These are phyloP conservation scores for Otus sunia DNA, from an alignment of 2,113 vertebrate species.

Conservation along the genomic window DNA sequence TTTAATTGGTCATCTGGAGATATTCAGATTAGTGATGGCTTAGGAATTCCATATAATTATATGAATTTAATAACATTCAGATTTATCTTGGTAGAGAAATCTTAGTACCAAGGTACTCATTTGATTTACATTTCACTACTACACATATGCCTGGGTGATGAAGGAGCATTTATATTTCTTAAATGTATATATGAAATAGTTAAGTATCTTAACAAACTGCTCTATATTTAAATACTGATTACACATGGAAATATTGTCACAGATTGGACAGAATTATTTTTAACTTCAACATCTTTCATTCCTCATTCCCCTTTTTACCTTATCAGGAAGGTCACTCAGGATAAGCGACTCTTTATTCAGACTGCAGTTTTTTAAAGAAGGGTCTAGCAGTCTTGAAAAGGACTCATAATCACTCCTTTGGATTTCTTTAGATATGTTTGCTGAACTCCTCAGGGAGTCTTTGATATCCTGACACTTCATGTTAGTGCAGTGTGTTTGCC, in stretches of 20 bases:
- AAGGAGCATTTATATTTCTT: background rate
- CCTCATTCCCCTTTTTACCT: background rate
- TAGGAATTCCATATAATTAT: background rate
- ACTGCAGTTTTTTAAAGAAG: conserved; percentile 12
- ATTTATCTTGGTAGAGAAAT: background rate
- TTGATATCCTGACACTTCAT: conserved; percentile 60
- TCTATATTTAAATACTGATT: background rate
- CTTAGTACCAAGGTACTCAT: background rate
- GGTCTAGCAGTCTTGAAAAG: conserved; percentile 38
- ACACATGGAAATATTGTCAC: background rate
- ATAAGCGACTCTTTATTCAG: conserved; percentile 53
- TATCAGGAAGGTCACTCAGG: background rate
- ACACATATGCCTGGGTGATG: background rate
- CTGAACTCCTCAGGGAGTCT: conserved; percentile 57
- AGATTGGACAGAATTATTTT: background rate
- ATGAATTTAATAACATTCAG: background rate
- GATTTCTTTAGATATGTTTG: conserved; percentile 58
- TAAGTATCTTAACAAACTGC: background rate
- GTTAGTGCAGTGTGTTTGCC: conserved; percentile 42
- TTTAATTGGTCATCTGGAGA: background rate
- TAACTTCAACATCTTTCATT: background rate
- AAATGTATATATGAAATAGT: background rate
- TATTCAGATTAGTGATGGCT: background rate
- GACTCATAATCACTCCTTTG: conserved; percentile 15
- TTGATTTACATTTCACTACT: background rate